Conservation (phyloP, 2,113 vertebrate genomes). For the Gymnogyps californianus region DNA sequence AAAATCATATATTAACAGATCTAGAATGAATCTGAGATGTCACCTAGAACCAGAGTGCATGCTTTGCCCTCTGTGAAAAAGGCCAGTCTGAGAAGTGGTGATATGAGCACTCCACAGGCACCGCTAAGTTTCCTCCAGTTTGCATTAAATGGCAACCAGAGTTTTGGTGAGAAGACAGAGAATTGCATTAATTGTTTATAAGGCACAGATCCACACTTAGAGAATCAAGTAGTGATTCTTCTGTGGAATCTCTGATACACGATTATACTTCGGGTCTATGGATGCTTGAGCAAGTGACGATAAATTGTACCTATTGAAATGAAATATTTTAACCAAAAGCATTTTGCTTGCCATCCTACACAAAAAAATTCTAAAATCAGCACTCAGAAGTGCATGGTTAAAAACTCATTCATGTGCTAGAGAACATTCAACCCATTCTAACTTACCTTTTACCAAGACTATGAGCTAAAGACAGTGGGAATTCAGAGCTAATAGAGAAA, state of each 20-base stretch:
- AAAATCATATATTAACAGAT: background rate
- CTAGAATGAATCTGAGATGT: background rate
- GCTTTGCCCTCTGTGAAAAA: background rate
- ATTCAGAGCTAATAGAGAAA: background rate
- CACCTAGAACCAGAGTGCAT: background rate
- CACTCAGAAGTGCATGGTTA: background rate
- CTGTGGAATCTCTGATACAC: background rate
- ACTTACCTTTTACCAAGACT: background rate
- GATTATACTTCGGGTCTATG: background rate
- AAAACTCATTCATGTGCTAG: background rate
- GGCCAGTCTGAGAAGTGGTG: background rate
- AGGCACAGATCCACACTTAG: background rate
- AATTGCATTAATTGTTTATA: background rate
- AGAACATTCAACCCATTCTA: background rate
- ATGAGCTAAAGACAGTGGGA: background rate
- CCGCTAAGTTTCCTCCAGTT: background rate
- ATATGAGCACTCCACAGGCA: accelerated
- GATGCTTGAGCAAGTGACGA: background rate
- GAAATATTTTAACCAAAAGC: background rate
- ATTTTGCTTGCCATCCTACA: background rate
- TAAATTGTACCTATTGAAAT: background rate
- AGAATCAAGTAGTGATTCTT: background rate
- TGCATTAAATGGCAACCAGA: background rate
- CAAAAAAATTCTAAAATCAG: background rate
- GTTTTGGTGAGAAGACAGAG: background rate